Base-by-base conservation (phyloP, 2,888 invertebrate genomes). In the Blera fallax region DNA sequence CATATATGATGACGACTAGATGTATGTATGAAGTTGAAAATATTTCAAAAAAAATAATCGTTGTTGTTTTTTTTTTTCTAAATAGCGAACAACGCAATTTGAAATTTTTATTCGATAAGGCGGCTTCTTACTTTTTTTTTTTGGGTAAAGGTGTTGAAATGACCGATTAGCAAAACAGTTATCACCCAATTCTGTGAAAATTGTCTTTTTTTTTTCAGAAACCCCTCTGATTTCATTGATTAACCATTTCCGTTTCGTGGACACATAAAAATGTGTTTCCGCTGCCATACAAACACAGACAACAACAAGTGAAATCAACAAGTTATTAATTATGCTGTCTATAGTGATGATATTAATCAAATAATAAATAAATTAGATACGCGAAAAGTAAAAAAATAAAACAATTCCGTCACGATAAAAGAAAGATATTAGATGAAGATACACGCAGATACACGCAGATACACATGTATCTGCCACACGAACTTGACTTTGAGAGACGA, bases 1-100 rank as follows among this genome's bases (percentile, higher is more conserved):
- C 24, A 21, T 29, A 69, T 69, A 70, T 56, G 37, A 50, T 54
- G 32, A 43, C 43, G 50, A 32, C 52, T 54, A 40, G 29, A 48
- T 18, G 10, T 69, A 40, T 1, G 6, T 29, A 21, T 24, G 16
- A 14, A 18, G 32, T 67, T 34, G 62, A 40, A 73, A 69, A 7
- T 32, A 34, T 1, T 18, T n/a, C 7, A 4, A 48, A 10, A 48
- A 21, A 48, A 62, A 14, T 32, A 29, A 10, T 11, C n/a, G n/a
- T n/a, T n/a, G n/a, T 50, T 48, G 16, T 43, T 50, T 50, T 60
- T 16, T 64, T 45, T 43, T 6, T 2, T 14, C 3, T 40, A 18
- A 40, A 40, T 62, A 69, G 43, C 11, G 21, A 48, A 84, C 56
- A 45, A 43, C 83, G 83, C 83, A 83, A 43, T 83, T 83, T 40